A percentile compares a stretch with the other conserved stretches of the same genome.
Evolutionary conservation across 2,113 vertebrate species (phyloP).

Genomic region (Gobiocypris rarus): DNA sequence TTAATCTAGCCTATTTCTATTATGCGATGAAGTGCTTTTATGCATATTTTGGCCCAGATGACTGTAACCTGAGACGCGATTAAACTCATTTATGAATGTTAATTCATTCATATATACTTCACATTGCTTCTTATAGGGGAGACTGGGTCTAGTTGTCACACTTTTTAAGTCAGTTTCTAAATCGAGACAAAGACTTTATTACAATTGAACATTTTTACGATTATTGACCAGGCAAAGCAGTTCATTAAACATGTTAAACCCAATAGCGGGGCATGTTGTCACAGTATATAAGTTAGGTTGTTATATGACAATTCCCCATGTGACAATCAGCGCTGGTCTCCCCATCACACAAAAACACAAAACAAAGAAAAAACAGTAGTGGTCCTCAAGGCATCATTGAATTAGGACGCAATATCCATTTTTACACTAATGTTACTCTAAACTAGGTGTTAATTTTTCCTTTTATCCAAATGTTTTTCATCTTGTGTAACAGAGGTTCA

Average conservation of each 20-base stretch:
- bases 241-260: too few species aligned
- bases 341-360: not conserved
- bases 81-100: not conserved
- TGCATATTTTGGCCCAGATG: not conserved
- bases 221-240: not conserved
- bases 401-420: not conserved
- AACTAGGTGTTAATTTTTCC: conserved; percentile 10
- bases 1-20: not conserved
- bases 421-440: not conserved
- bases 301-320: not conserved
- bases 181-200: not conserved
- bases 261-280: not conserved
- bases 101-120: not conserved
- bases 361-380: not conserved
- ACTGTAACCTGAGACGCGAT: not conserved
- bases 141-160: not conserved
- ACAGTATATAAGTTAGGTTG: not conserved
- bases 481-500: not conserved
- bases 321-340: not conserved
- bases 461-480: not conserved
- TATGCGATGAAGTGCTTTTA: not conserved
- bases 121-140: not conserved
- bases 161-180: not conserved
- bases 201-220: not conserved
- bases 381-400: not conserved